Conservation (phyloP, 2,888 invertebrate genomes). For the Balanococcus diminutus region DNA sequence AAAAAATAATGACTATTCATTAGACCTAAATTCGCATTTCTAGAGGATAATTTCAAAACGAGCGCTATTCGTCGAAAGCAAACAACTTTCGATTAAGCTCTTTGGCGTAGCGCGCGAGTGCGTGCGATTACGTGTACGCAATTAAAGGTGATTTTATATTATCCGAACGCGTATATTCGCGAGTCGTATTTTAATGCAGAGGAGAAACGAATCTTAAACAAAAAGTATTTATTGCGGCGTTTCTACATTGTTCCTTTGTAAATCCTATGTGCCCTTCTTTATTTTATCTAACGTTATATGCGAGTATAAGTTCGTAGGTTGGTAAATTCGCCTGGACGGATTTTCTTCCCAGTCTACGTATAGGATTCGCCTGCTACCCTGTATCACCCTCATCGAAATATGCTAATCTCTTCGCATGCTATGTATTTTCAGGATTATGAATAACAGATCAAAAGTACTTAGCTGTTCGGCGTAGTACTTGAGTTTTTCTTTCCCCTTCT, state of each 20-base stretch:
- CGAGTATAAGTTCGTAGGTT: conserved; percentile 43
- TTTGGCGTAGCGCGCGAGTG: not conserved
- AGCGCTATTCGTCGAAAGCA: not conserved
- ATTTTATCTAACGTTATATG: conserved; percentile 38
- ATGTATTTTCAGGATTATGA: conserved; percentile 55
- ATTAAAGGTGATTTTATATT: conserved; percentile 51
- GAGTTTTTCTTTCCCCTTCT: conserved; percentile 51
- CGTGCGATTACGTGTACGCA: not conserved
- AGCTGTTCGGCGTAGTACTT: conserved; percentile 47
- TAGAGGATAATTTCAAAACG: not conserved
- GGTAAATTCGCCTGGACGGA: conserved; percentile 51
- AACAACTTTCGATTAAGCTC: not conserved
- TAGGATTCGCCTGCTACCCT: conserved; percentile 48
- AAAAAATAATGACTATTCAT: not conserved
- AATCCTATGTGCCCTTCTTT: conserved; percentile 53
- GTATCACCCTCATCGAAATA: conserved; percentile 55
- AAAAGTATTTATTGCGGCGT: conserved; percentile 53
- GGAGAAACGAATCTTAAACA: conserved; percentile 54
- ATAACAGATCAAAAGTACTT: conserved; percentile 55
- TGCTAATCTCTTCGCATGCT: conserved; percentile 55
- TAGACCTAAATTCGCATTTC: not conserved
- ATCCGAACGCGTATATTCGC: conserved; percentile 34
- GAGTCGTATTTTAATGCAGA: conserved; percentile 41
- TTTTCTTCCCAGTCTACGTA: conserved; percentile 34
- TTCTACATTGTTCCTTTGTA: conserved; percentile 53